Base-by-base conservation (phyloP, 2,797 vertebrate species). In the Pseudochromis fuscus region DNA sequence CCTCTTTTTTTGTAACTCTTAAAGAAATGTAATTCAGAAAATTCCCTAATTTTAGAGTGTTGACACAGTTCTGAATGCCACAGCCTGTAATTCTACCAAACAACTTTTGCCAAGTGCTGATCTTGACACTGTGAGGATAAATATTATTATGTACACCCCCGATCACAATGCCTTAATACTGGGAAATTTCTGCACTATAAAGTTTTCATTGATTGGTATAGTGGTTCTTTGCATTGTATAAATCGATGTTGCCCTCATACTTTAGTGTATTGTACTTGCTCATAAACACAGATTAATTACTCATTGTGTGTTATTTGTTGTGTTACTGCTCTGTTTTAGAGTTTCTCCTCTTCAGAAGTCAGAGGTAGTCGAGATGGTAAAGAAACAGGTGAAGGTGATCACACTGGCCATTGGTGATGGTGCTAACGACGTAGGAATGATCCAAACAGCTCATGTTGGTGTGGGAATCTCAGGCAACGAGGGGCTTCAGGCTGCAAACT, bases 311-410 rank as follows among this genome's bases (percentile, higher is more conserved):
- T 42, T n/a, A 5, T 38, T 23, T 1, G 21, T 2, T 52, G 11
- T 62, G 25, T 28, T 45, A 3, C 79, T 85, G 33, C 13, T 74
- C 4, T 62, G 6, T 73, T 79, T 55, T 67, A 99, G 98, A 91
- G 97, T 99, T 25, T 98, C 98, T 63, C 98, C 98, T n/a, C 96
- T 99, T 83, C 98, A 99, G 89, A 99, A 99, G 92, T 99, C 98
- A 0, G 98, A 99, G 90, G 96, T 99, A 70, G 97, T 99, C 66
- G 97, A 99, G 83, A 98, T 99, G 97, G 98, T 99, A 35, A 99
- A 99, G 88, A 99, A 98, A 52, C 97, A 99, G 88, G 97, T 98
- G 51, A 97, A 97, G 85, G 97, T 98, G 72, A 96, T 99, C 89
- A 99, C 97, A 0, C 89, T 99, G 51, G 98, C 98, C 0, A 98